Percentiles rank a stretch among this genome's conserved stretches.
Conservation (phyloP, 2,113 vertebrate species). For the Petaurus breviceps region DNA sequence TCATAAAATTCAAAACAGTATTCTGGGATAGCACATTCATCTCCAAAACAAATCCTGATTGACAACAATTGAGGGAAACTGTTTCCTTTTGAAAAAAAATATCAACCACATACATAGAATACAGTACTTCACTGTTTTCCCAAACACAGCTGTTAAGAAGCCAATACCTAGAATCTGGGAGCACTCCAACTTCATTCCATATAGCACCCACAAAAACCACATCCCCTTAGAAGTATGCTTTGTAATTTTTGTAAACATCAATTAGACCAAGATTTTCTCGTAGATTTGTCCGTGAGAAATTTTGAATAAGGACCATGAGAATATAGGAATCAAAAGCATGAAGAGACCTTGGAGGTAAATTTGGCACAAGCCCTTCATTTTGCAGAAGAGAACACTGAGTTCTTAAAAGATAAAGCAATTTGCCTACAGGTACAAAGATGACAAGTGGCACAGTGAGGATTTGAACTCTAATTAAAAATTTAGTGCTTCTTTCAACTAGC, state of each 20-base stretch:
- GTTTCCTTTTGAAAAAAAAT: conserved; percentile 30
- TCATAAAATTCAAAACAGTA: neutral
- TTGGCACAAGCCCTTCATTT: neutral
- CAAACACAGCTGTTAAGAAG: conserved; percentile 11
- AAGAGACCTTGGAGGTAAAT: neutral
- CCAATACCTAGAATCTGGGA: neutral
- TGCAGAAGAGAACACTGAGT: neutral
- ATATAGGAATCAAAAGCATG: neutral
- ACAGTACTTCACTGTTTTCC: neutral
- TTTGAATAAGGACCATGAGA: neutral
- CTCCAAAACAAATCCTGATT: conserved; percentile 20
- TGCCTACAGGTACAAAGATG: neutral
- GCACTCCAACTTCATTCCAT: conserved; percentile 21
- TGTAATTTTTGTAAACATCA: neutral
- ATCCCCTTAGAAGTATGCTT: conserved; percentile 21
- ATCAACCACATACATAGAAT: neutral
- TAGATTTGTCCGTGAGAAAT: neutral
- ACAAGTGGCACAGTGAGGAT: neutral
- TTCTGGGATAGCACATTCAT: conserved; percentile 15
- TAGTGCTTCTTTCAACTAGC: conserved; percentile 21
- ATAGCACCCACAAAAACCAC: conserved; percentile 29
- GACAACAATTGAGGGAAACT: conserved; percentile 13
- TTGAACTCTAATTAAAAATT: neutral
- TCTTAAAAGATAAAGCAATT: neutral
- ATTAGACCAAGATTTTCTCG: conserved; percentile 24